phyloP scores from a whole-genome alignment of 2,797 vertebrate species.

The Melopsittacus undulatus region DNA sequence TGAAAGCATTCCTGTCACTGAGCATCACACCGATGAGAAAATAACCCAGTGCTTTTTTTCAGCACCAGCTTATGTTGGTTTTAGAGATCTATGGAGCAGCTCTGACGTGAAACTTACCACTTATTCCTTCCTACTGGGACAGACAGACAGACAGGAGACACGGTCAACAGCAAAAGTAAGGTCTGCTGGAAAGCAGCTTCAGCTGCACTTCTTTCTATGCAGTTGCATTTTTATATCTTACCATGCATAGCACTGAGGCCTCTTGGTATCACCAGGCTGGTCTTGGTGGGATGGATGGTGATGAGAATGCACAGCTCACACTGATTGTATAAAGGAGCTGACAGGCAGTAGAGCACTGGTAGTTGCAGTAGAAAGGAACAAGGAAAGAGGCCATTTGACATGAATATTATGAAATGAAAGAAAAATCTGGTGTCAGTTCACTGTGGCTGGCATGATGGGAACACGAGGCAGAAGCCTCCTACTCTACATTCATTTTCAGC shows the following conservation, averaged over 20 bases:
- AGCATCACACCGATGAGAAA: neutral
- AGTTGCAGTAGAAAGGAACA: neutral
- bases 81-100: neutral
- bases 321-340: neutral
- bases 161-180: neutral
- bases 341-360: neutral
- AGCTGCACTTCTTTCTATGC: neutral
- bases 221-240: neutral
- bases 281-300: neutral
- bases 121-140: neutral
- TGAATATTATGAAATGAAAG: neutral
- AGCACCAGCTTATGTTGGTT: neutral
- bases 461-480: neutral
- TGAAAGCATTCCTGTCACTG: neutral
- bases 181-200: neutral
- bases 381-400: neutral
- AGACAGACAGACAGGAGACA: neutral
- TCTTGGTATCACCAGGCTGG: neutral
- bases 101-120: neutral
- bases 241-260: neutral
- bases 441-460: neutral
- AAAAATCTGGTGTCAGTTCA: neutral
- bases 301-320: neutral
- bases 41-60: neutral
- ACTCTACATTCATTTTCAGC: slow-evolving; percentile 2